A percentile compares a stretch with the other conserved stretches of the same genome.
These are phyloP conservation scores for Lepidotrigona ventralis DNA, from an alignment of 1,140 invertebrate genomes.

Conservation along the genomic window DNA sequence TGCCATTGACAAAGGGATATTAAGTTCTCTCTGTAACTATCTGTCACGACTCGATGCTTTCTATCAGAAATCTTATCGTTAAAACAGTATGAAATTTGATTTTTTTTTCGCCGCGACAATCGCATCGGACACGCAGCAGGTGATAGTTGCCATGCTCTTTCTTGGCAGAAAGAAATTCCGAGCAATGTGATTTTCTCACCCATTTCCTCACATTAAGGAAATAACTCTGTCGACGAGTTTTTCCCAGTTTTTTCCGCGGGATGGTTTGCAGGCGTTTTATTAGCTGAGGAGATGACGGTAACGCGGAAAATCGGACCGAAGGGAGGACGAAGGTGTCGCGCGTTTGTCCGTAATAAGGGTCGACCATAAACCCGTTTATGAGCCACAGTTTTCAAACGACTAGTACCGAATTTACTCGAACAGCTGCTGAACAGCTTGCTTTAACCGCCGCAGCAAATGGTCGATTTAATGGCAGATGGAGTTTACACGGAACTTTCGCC, in stretches of 20 bases:
- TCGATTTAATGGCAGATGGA: neutral
- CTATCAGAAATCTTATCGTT: too few species aligned
- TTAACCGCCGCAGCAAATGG: neutral
- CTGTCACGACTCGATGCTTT: too few species aligned
- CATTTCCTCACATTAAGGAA: too few species aligned
- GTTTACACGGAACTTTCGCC: neutral
- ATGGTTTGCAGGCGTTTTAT: neutral
- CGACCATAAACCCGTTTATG: slow-evolving; percentile 16
- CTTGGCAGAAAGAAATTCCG: too few species aligned
- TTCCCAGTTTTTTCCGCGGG: neutral
- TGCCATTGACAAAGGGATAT: too few species aligned
- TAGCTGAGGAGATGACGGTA: neutral
- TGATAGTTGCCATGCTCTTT: too few species aligned
- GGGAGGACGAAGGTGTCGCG: slow-evolving; percentile 1
- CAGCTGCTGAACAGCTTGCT: neutral
- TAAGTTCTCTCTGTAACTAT: too few species aligned
- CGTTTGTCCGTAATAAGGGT: slow-evolving; percentile 18
- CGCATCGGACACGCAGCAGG: too few species aligned
- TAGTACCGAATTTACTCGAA: neutral
- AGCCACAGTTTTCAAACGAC: neutral
- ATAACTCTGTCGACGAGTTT: neutral
- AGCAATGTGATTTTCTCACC: too few species aligned
- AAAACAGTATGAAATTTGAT: too few species aligned
- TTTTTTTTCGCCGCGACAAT: too few species aligned
- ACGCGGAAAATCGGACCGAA: neutral